These are phyloP conservation scores for Pipra filicauda DNA, from an alignment of 2,113 vertebrate genomes.

Conservation along the genomic window DNA sequence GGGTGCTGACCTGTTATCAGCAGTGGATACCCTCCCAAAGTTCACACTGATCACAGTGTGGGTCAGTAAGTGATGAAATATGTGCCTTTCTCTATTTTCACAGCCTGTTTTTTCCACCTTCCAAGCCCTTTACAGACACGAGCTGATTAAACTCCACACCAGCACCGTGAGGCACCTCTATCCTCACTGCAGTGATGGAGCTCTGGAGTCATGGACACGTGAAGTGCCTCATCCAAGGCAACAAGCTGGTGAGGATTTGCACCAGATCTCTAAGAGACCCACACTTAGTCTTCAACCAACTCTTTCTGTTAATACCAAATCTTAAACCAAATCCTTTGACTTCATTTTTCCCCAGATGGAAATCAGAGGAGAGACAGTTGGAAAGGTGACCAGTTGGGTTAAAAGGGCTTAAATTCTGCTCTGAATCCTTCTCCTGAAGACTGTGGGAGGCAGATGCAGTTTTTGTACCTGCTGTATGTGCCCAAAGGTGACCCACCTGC, in stretches of 20 bases:
- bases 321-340: not conserved
- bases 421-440: not conserved
- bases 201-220: fast-evolving
- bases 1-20: not conserved
- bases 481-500: not conserved
- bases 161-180: not conserved
- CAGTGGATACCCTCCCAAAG: not conserved
- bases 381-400: not conserved
- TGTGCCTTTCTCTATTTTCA: not conserved
- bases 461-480: not conserved
- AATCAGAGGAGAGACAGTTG: not conserved
- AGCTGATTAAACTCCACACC: not conserved
- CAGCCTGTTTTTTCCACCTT: not conserved
- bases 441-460: not conserved
- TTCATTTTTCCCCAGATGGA: not conserved
- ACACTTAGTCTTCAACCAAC: not conserved
- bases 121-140: not conserved
- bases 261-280: not conserved
- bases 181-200: not conserved
- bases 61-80: not conserved
- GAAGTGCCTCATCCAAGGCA: not conserved
- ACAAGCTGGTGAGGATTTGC: not conserved
- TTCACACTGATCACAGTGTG: not conserved
- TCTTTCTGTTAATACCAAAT: not conserved
- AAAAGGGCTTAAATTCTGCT: not conserved